These are phyloP conservation scores for Rachycentron canadum DNA, from an alignment of 2,797 vertebrate genomes.

Conservation along the genomic window DNA sequence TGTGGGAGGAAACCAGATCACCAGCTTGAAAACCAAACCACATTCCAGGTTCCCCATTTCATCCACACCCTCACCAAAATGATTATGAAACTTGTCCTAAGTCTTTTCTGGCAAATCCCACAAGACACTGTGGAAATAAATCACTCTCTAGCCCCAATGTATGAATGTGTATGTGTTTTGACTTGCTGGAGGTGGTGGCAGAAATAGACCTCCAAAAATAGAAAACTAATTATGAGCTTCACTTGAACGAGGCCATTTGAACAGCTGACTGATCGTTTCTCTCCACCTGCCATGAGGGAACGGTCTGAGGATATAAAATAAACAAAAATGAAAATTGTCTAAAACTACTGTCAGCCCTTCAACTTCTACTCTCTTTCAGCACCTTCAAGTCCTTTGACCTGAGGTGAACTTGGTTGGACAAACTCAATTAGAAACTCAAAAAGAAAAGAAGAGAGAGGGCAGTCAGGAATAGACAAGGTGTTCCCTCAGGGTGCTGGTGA, in stretches of 20 bases:
- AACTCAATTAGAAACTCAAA: conserved; percentile 35
- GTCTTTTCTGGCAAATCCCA: conserved; percentile 16
- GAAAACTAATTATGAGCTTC: conserved; percentile 53
- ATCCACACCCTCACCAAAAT: conserved; percentile 24
- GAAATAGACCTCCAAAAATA: conserved; percentile 62
- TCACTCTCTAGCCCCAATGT: background rate
- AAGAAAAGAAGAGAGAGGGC: conserved; percentile 20
- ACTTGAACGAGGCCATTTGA: conserved; percentile 42
- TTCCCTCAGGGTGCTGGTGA: conserved; percentile 56
- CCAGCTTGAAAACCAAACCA: conserved; percentile 24
- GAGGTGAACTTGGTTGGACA: conserved; percentile 32
- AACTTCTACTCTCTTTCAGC: background rate
- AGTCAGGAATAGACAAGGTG: conserved; percentile 64
- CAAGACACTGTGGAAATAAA: conserved; percentile 27
- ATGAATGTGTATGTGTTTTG: conserved; percentile 12
- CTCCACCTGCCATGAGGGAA: conserved; percentile 6
- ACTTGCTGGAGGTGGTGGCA: conserved; percentile 29
- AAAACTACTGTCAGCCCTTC: background rate
- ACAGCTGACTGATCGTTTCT: conserved; percentile 10
- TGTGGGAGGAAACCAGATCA: conserved; percentile 10
- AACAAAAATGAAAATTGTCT: background rate
- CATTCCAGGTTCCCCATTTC: conserved; percentile 11
- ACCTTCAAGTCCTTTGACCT: conserved; percentile 39
- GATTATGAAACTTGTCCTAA: conserved; percentile 1
- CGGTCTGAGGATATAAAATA: background rate